Conservation (phyloP, 2,888 invertebrate genomes). For the Drosophila falleni region DNA sequence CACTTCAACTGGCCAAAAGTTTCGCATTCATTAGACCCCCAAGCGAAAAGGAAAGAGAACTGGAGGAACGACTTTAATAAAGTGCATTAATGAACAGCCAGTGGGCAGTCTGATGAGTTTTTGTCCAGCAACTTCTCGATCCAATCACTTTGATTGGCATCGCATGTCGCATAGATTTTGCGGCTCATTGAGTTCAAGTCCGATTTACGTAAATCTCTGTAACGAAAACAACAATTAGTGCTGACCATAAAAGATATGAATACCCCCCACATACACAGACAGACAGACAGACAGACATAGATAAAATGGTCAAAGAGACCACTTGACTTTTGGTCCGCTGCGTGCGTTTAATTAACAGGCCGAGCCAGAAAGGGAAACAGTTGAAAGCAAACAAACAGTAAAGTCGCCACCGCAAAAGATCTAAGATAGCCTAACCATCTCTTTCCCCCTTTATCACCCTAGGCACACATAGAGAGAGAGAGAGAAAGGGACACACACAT, state of each 20-base stretch:
- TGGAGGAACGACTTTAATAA: slow-evolving; percentile 48
- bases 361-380: slow-evolving; percentile 27
- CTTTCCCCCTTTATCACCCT: background rate
- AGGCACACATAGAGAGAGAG: background rate
- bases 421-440: slow-evolving; percentile 49
- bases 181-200: slow-evolving; percentile 60
- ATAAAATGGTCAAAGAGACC: slow-evolving; percentile 53
- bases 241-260: slow-evolving; percentile 66
- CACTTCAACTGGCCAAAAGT: slow-evolving; percentile 29
- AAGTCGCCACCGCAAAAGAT: slow-evolving; percentile 60
- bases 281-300: background rate
- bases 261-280: slow-evolving; percentile 21
- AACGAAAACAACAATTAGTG: slow-evolving; percentile 64
- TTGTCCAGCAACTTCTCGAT: slow-evolving; percentile 9
- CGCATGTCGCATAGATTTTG: slow-evolving; percentile 76
- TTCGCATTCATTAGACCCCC: slow-evolving; percentile 54
- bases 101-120: background rate
- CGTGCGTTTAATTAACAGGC: slow-evolving; percentile 69
- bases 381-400: slow-evolving; percentile 56
- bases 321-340: slow-evolving; percentile 56
- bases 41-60: background rate
- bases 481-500: slow-evolving; percentile 12
- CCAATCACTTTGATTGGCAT: slow-evolving; percentile 75
- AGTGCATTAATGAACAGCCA: slow-evolving; percentile 67
- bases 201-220: slow-evolving; percentile 14